Evolutionary conservation across 2,888 invertebrate genomes (phyloP).

Genomic region (Drosophila sordidula): DNA sequence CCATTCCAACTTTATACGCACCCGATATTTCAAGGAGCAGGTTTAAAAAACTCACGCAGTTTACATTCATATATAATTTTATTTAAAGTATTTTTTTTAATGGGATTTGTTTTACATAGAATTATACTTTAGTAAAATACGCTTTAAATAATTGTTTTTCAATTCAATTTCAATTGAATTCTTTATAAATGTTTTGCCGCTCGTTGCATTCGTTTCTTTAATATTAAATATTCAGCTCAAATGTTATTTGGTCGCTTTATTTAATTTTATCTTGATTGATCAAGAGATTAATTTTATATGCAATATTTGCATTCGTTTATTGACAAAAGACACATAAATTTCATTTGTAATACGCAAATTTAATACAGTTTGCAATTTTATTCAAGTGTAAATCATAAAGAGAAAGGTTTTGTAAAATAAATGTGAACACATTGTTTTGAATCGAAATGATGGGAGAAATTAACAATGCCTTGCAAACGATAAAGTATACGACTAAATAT

Average conservation of each 20-base stretch:
- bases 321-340: slow-evolving; percentile 49
- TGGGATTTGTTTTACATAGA: slow-evolving; percentile 31
- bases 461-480: slow-evolving; percentile 35
- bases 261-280: slow-evolving; percentile 9
- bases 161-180: slow-evolving; percentile 36
- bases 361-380: slow-evolving; percentile 70
- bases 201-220: slow-evolving; percentile 31
- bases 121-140: slow-evolving; percentile 43
- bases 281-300: slow-evolving; percentile 30
- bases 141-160: slow-evolving; percentile 17
- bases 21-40: background rate
- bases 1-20: no score
- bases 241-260: slow-evolving; percentile 49
- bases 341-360: slow-evolving; percentile 57
- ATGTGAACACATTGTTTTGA: slow-evolving; percentile 44
- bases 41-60: slow-evolving; percentile 10
- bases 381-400: slow-evolving; percentile 37
- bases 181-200: slow-evolving; percentile 13
- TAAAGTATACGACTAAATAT: slow-evolving; percentile 49
- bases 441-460: slow-evolving; percentile 17
- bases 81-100: slow-evolving; percentile 36
- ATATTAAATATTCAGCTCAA: slow-evolving; percentile 45
- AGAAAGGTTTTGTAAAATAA: slow-evolving; percentile 26
- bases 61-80: slow-evolving; percentile 36
- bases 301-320: slow-evolving; percentile 45